A percentile compares a stretch with the other conserved stretches of the same genome.
Conservation (phyloP, 2,797 vertebrate genomes). For the Micrastur ruficollis region DNA sequence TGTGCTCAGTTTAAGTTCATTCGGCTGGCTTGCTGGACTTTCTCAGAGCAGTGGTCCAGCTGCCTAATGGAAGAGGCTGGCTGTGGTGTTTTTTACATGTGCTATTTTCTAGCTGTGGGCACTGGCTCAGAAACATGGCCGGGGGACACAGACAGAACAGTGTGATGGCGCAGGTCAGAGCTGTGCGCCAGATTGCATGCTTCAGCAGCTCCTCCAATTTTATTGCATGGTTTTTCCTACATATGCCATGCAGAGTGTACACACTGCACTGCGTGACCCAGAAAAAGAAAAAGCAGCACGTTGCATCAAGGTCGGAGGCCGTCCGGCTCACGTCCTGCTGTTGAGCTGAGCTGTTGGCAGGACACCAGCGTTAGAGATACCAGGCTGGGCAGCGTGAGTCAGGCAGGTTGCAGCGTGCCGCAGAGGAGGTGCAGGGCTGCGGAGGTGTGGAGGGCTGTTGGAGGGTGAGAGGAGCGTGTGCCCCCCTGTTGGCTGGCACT, state of each 20-base stretch:
- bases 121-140: neutral
- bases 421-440: neutral
- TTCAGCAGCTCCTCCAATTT: neutral
- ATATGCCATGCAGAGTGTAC: neutral
- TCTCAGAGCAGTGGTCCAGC: neutral
- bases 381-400: neutral
- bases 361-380: neutral
- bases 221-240: neutral
- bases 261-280: neutral
- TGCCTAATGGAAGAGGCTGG: neutral
- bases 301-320: neutral
- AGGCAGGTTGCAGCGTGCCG: neutral
- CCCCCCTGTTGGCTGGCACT: neutral
- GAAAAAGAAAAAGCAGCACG: neutral
- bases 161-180: neutral
- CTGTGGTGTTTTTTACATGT: neutral
- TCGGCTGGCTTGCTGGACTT: neutral
- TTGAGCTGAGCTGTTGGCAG: neutral
- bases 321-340: neutral
- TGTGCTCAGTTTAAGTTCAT: neutral
- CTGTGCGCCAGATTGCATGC: neutral
- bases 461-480: neutral
- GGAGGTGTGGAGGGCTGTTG: neutral
- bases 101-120: neutral
- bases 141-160: neutral